phyloP scores from a whole-genome alignment of 2,888 invertebrate species.

The Lasioglossum figueresi region DNA sequence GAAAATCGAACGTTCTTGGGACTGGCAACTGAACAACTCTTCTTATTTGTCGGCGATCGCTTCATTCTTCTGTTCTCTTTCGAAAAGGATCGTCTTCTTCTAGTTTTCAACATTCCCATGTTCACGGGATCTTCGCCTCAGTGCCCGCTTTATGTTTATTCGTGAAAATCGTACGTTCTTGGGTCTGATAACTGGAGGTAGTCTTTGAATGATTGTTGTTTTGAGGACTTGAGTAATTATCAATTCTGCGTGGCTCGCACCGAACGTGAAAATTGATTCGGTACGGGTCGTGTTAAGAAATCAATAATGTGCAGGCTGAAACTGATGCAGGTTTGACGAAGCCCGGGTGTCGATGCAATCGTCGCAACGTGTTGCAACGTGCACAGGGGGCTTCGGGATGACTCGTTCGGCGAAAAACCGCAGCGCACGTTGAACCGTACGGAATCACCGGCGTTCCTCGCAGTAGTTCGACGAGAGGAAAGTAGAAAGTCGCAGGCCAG shows the following conservation, averaged over 20 bases:
- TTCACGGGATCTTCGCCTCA: not conserved
- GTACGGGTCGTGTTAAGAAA: not conserved
- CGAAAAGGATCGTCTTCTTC: not conserved
- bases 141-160: not conserved
- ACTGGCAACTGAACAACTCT: not conserved
- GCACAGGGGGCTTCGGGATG: not conserved
- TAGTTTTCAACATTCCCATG: not conserved
- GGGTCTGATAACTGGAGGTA: not conserved
- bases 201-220: no score
- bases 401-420: not conserved
- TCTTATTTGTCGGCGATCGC: conserved; percentile 52
- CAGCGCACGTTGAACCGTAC: not conserved
- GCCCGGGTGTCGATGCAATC: not conserved
- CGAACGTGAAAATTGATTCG: not conserved
- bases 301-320: not conserved
- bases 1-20: not conserved
- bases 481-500: conserved; percentile 69
- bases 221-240: no score
- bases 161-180: not conserved
- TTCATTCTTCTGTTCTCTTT: conserved; percentile 18
- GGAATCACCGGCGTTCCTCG: conserved; percentile 14
- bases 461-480: conserved; percentile 56
- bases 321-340: not conserved
- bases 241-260: no score
- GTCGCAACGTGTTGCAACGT: not conserved